Evolutionary conservation across 2,113 vertebrate genomes (phyloP), one percentile per base, ranked within the genome.

Genomic region (Furnarius figulus): DNA sequence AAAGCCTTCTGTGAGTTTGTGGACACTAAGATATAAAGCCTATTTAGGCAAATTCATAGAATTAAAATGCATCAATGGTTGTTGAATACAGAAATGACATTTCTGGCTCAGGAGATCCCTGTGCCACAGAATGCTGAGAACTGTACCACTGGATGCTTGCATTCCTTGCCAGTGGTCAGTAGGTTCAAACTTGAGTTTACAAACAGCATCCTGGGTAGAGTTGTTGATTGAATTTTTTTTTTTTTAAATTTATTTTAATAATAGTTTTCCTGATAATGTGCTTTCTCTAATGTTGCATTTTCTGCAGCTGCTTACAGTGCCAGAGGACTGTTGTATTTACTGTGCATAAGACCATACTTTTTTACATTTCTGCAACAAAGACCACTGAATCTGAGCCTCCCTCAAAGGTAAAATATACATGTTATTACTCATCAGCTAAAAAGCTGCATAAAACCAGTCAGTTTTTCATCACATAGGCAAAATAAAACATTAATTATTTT

Each of bases 161-260:
- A 3, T 21, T 85, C 18, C 8, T 71, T 87, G 39, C 52, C 33
- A 25, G 35, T n/a, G 46, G 20, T 53, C 50, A 21, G 28, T n/a
- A 62, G 31, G 49, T 83, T 86, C 63, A 73, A 55, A 18, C 1
- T 2, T 62, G 31, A 67, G 17, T 63, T 88, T n/a, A 8, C 11
- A 40, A 53, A 13, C 2, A 5, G 7, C 31, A 6, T 65, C 6
- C 27, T 37, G 1, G 0, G 5, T 31, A 33, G 35, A 52, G 16
- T 4, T 6, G 2, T 39, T 47, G 31, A 63, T 16, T 59, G n/a
- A n/a, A 65, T 78, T 46, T 61, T 30, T 31, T 24, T 20, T 13
- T 20, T 33, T n/a, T n/a, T 53, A 42, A 42, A 42, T 53, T 23
- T 49, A 9, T 62, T 46, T 42, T 28, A 66, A 33, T 78, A 40